Evolutionary conservation across 2,797 vertebrate species (phyloP), one percentile per base, ranked within the genome.

Genomic region (Hemibagrus guttatus): DNA sequence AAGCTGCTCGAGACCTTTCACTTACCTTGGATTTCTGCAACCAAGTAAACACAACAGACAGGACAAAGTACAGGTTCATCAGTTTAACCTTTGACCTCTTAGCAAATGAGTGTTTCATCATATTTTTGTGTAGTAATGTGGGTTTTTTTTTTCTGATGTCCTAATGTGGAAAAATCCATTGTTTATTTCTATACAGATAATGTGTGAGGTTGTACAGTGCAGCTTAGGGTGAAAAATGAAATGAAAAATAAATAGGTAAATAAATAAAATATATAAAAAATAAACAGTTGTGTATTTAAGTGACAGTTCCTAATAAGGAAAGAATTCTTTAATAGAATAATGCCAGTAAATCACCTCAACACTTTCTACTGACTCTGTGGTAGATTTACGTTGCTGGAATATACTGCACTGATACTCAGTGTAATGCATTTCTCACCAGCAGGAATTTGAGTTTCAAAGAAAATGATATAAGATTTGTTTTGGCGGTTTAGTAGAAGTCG

Each of bases 61-160:
- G 86, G 28, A 46, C 61, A 78, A 83, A 83, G 86, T 87, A 78
- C 81, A 83, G 14, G 31, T 28, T 58, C 31, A 61, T 21, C 19
- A 71, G 85, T 74, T 86, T 83, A 82, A 76, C 72, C 58, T 86
- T 78, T 78, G 59, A 68, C 81, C n/a, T 69, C 13, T 69, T 17
- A 26, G 56, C 21, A 80, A 64, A 61, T 76, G 42, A 56, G 59
- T 64, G 39, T 68, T 78, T 31, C 59, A 9, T 46, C 35, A 81
- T 26, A 64, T 21, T 42, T 9, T 46, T 64, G 59, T 26, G 59
- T 68, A 39, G 52, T 83, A 84, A n/a, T 59, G 12, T 8, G 5
- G 4, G 35, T 39, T 39, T 39, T 39, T 39, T 39, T 16, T 31
- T 21, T 61, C 28, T 26, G 19, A 26, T 42, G 78, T 61, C 23